These are phyloP conservation scores for Eupsilia transversa DNA, from an alignment of 2,888 invertebrate species.

Conservation along the genomic window DNA sequence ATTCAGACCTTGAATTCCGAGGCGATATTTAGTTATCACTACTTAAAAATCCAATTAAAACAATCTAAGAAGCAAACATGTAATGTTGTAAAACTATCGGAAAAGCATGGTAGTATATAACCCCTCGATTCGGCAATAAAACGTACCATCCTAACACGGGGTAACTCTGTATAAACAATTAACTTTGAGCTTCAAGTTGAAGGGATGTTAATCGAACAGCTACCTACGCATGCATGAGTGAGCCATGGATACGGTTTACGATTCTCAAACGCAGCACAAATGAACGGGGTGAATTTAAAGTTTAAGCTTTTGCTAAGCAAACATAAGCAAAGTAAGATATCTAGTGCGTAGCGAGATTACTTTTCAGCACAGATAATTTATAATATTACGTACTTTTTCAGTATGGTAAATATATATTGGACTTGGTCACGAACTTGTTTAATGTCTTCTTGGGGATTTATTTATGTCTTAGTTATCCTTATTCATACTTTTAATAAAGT, in stretches of 20 bases:
- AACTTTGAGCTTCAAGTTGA: slow-evolving; percentile 54
- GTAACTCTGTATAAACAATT: slow-evolving; percentile 62
- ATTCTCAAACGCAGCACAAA: slow-evolving; percentile 1
- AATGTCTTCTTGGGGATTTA: background rate
- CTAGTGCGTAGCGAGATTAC: background rate
- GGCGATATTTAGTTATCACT: background rate
- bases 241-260: slow-evolving; percentile 22
- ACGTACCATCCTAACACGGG: slow-evolving; percentile 43
- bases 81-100: background rate
- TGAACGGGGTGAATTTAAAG: background rate
- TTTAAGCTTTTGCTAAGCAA: background rate
- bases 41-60: background rate
- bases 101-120: slow-evolving; percentile 22
- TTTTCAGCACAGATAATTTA: background rate
- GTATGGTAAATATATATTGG: background rate
- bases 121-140: slow-evolving; percentile 45
- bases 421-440: no score
- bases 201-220: slow-evolving; percentile 35
- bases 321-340: no score
- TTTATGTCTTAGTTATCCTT: background rate
- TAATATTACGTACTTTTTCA: no score
- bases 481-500: background rate
- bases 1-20: background rate
- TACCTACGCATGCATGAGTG: slow-evolving; percentile 20
- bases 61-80: background rate